Base-by-base conservation (phyloP, 2,888 invertebrate species). In the Dolomedes plantarius region DNA sequence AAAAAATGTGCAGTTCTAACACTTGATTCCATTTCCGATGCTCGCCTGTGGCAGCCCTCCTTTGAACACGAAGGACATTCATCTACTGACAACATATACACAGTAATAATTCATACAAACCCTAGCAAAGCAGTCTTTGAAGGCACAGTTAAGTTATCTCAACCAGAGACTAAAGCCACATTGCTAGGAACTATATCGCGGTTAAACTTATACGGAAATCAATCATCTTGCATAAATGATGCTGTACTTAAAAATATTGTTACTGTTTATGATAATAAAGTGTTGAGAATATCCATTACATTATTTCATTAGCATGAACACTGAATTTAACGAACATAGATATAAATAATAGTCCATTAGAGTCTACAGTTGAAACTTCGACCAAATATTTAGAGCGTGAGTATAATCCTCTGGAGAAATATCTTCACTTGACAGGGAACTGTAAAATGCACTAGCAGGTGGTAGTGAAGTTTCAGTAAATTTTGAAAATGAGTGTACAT, bases 91-190 rank as follows among this genome's bases (percentile, higher is more conserved):
- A 29, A 56, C 13, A 81, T 86, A 90, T 94, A 94, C 88, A 93
- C 94, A 89, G 91, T 95, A 62, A 94, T 94, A 9, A 90, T 94
- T 88, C 92, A 93, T 85, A 94, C 95, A 0, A 88, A 90, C 41
- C 96, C 96, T 0, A 94, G 96, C 0, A 92, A 92, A 65, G 96
- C 94, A 0, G 91, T 95, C 56, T 97, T 97, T 90, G 97, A 97
- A 91, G 95, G 94, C 0, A 96, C 96, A 0, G 92, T 96, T 6
- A 92, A 94, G 23, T 32, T 72, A 31, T 67, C 79, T 41, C 36
- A 72, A 31, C 39, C 41, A 13, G 41, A 69, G 0, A 65, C n/a
- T 46, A 90, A 95, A 0, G 92, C 23, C 32, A 62, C 31, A 19
- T 90, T 95, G 0, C 92, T 94, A 0, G 96, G 96, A 23, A 94